Evolutionary conservation across 2,888 invertebrate genomes (phyloP).

Genomic region (Emmelina monodactyla): DNA sequence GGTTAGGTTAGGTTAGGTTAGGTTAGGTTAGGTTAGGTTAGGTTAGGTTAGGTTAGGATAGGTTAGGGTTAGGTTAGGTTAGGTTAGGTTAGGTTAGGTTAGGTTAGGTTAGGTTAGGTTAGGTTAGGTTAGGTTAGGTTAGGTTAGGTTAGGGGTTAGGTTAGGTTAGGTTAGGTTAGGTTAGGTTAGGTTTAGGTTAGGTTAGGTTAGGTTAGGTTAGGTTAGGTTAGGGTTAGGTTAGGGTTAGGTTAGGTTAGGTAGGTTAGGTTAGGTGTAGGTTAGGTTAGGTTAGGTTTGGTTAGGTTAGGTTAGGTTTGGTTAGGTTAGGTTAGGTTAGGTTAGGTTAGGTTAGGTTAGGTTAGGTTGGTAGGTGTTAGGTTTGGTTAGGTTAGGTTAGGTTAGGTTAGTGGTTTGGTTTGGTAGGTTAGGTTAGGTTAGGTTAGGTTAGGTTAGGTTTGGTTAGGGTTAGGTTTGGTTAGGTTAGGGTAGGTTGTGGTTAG

Average conservation of each 20-base stretch:
- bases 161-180: too few relatives aligned
- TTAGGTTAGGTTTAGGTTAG: too few relatives aligned
- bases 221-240: too few relatives aligned
- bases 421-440: too few relatives aligned
- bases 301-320: neutral
- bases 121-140: slow-evolving; percentile 17
- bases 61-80: slow-evolving; percentile 16
- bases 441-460: slow-evolving; percentile 7
- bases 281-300: too few relatives aligned
- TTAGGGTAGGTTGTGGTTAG: too few relatives aligned
- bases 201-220: slow-evolving; percentile 20
- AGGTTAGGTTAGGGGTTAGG: slow-evolving; percentile 17
- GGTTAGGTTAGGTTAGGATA: slow-evolving; percentile 16
- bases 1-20: slow-evolving; percentile 19
- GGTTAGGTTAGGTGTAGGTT: too few relatives aligned
- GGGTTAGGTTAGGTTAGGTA: too few relatives aligned
- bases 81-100: slow-evolving; percentile 15
- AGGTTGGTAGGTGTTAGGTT: slow-evolving; percentile 4
- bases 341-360: slow-evolving; percentile 1
- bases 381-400: slow-evolving; percentile 2
- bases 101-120: slow-evolving; percentile 16
- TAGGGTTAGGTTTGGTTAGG: too few relatives aligned
- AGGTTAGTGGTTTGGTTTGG: slow-evolving; percentile 3
- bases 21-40: slow-evolving; percentile 18
- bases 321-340: neutral